phyloP scores from a whole-genome alignment of 2,888 invertebrate species.

The Octodonta nipae region DNA sequence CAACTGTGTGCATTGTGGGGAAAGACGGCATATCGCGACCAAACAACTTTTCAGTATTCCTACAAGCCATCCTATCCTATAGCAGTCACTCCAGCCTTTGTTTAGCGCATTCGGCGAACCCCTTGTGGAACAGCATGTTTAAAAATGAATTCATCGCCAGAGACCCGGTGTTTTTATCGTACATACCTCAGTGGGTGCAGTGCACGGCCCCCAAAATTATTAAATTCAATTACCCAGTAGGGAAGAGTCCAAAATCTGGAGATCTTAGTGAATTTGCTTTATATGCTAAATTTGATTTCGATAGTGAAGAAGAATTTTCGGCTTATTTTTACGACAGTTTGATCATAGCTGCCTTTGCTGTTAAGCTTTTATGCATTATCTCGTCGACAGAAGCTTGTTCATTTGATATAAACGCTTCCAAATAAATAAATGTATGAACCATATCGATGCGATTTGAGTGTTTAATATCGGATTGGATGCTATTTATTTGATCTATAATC shows the following conservation, averaged over 20 bases:
- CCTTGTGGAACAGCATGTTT: constrained; percentile 69
- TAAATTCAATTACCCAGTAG: constrained; percentile 51
- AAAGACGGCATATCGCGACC: constrained; percentile 53
- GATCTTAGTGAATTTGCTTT: constrained; percentile 26
- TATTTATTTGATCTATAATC: no score
- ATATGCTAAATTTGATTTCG: constrained; percentile 74
- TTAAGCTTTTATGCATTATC: no score
- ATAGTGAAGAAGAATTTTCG: constrained; percentile 81
- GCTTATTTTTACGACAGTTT: constrained; percentile 75
- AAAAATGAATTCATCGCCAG: constrained; percentile 69
- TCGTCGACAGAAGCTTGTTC: no score
- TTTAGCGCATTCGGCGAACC: constrained; percentile 63
- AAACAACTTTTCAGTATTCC: constrained; percentile 56
- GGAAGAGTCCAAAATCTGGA: constrained; percentile 25
- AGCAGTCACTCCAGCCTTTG: constrained; percentile 70
- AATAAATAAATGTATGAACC: no score
- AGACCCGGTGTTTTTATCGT: constrained; percentile 54
- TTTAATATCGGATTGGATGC: no score
- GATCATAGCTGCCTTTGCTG: no score
- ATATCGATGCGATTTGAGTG: no score
- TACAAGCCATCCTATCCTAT: constrained; percentile 67
- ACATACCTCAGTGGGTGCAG: constrained; percentile 69
- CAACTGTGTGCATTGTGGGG: constrained; percentile 73
- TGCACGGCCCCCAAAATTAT: constrained; percentile 67
- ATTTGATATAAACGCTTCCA: no score